Evolutionary conservation across 2,113 vertebrate species (phyloP).

Genomic region (Erinaceus europaeus): DNA sequence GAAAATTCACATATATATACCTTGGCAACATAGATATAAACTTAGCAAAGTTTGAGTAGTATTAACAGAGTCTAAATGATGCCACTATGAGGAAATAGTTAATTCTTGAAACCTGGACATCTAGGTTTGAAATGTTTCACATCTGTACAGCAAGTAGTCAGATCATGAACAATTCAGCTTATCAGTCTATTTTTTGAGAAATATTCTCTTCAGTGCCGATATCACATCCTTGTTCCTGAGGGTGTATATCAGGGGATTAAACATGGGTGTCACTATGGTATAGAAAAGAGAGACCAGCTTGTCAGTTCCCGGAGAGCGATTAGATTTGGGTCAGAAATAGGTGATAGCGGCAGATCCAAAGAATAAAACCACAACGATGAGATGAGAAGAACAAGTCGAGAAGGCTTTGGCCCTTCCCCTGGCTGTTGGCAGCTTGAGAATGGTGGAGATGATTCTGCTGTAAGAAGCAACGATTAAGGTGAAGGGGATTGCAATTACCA

Average conservation of each 20-base stretch:
- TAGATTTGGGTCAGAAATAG: neutral
- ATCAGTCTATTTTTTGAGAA: neutral
- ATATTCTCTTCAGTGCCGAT: neutral
- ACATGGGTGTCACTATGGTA: neutral
- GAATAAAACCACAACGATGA: neutral
- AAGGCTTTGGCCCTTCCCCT: constrained; percentile 18
- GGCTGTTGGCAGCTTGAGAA: neutral
- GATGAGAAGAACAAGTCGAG: constrained; percentile 43
- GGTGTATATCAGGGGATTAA: constrained; percentile 22
- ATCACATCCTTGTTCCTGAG: constrained; percentile 6
- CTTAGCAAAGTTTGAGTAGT: neutral
- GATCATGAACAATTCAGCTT: neutral
- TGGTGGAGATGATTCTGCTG: neutral
- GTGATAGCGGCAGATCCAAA: neutral
- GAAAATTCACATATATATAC: too few species aligned
- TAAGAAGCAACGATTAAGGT: neutral
- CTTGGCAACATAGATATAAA: too few species aligned
- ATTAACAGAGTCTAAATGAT: too few species aligned
- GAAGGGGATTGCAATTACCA: neutral
- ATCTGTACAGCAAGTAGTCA: neutral
- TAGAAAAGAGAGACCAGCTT: constrained; percentile 34
- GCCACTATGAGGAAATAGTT: too few species aligned
- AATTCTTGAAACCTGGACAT: too few species aligned
- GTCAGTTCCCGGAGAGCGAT: neutral
- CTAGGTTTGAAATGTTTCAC: too few species aligned